phyloP scores from a whole-genome alignment of 2,888 invertebrate genomes.

The Amblyjoppa proteus region DNA sequence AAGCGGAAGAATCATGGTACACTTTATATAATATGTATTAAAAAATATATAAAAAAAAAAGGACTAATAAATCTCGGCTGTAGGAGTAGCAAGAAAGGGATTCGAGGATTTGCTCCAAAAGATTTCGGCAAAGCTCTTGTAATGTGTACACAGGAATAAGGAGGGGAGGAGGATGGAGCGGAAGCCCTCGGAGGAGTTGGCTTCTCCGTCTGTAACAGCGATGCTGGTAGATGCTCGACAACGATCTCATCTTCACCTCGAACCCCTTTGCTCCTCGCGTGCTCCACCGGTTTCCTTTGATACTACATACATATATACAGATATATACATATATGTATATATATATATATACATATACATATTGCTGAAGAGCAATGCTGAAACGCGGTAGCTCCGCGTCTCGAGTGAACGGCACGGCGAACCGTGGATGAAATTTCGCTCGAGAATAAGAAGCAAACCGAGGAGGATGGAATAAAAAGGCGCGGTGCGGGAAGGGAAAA shows the following conservation, averaged over 20 bases:
- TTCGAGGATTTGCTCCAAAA: conserved; percentile 48
- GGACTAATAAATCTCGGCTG: conserved; percentile 30
- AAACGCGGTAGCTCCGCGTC: conserved; percentile 31
- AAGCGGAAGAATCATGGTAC: not conserved
- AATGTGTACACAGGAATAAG: conserved; percentile 46
- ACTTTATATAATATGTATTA: not conserved
- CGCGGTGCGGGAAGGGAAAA: not conserved
- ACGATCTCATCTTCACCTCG: conserved; percentile 67
- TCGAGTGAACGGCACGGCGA: conserved; percentile 41
- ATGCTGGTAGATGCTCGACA: conserved; percentile 65
- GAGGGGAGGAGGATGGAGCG: conserved; percentile 37
- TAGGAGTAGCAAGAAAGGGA: not conserved
- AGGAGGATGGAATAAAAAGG: conserved; percentile 40
- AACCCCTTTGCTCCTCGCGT: conserved; percentile 66
- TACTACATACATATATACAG: conserved; percentile 12
- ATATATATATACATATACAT: conserved; percentile 1
- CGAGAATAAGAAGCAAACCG: conserved; percentile 35
- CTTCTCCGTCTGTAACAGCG: conserved; percentile 44
- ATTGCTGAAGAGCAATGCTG: not conserved
- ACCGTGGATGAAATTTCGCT: conserved; percentile 54
- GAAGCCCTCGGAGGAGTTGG: conserved; percentile 35
- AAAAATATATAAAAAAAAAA: not conserved
- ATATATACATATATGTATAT: not conserved
- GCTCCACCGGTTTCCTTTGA: conserved; percentile 53
- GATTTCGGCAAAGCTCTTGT: conserved; percentile 56